phyloP scores from a whole-genome alignment of 2,797 vertebrate genomes.

The Knipowitschia caucasica region DNA sequence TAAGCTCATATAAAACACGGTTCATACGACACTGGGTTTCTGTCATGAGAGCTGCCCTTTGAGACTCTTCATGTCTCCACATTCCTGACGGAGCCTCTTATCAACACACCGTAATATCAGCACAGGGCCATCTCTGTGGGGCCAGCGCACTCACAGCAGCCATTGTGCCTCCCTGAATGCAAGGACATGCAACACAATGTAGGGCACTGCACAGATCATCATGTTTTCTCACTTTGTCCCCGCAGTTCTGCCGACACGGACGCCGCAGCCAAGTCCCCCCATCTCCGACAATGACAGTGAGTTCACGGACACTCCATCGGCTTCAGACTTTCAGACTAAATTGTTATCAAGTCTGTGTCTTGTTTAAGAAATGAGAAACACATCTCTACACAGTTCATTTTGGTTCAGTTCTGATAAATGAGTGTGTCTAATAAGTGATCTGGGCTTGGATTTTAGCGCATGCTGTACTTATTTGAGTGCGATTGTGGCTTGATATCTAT shows the following conservation, averaged over 20 bases:
- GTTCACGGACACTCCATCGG: not conserved
- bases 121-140: conserved; percentile 17
- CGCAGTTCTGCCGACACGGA: conserved; percentile 24
- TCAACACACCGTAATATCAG: conserved; percentile 43
- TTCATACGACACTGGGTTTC: conserved; percentile 38
- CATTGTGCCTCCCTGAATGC: conserved; percentile 4
- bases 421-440: too few species aligned
- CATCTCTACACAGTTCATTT: not conserved
- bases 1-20: not conserved
- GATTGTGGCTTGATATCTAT: too few species aligned
- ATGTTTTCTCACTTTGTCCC: conserved; percentile 12
- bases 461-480: too few species aligned
- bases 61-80: conserved; percentile 6
- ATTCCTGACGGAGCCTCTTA: conserved; percentile 44
- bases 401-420: not conserved
- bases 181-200: not conserved
- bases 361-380: not conserved
- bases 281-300: conserved; percentile 14
- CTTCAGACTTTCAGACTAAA: not conserved
- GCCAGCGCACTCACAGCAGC: conserved; percentile 10
- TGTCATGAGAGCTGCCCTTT: conserved; percentile 32
- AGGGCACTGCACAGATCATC: conserved; percentile 1
- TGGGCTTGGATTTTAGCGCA: too few species aligned
- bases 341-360: not conserved
- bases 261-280: not conserved